Percentiles rank a stretch among this genome's conserved stretches.
phyloP scores from a whole-genome alignment of 64 coral and sea anemone species.

The Acropora yongei region DNA sequence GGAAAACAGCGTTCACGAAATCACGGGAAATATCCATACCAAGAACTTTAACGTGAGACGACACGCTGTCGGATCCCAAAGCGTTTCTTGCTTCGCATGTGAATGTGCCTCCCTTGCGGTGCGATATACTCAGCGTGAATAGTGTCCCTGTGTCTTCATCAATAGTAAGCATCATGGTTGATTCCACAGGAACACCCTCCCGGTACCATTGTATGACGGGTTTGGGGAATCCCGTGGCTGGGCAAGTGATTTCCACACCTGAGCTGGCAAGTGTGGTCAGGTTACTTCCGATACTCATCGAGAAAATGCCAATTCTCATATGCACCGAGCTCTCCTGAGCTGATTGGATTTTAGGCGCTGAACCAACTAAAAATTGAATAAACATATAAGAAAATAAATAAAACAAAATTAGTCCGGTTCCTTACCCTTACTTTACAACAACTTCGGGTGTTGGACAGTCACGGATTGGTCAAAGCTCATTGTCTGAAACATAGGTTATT shows the following conservation, averaged over 20 bases:
- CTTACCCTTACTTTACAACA: no score
- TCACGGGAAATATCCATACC: background rate
- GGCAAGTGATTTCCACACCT: constrained; percentile 53
- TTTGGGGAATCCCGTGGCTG: constrained; percentile 49
- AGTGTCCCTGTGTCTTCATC: constrained; percentile 28
- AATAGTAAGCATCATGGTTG: constrained; percentile 29
- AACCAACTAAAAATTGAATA: constrained; percentile 10
- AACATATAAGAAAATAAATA: background rate
- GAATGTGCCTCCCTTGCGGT: constrained; percentile 27
- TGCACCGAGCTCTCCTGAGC: background rate
- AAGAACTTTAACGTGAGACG: constrained; percentile 25
- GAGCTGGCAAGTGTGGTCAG: constrained; percentile 44
- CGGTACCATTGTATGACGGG: constrained; percentile 46
- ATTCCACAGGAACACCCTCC: constrained; percentile 19
- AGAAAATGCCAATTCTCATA: constrained; percentile 9
- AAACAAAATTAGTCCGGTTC: no score
- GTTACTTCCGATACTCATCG: constrained; percentile 30
- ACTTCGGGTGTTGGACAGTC: no score
- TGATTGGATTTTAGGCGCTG: constrained; percentile 39
- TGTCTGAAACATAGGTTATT: no score
- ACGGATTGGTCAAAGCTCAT: no score
- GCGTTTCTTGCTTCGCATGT: constrained; percentile 46
- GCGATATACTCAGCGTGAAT: constrained; percentile 26
- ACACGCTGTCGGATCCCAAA: constrained; percentile 43
- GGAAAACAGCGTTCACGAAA: background rate